Evolutionary conservation across 2,888 invertebrate species (phyloP), one percentile per base, ranked within the genome.

Genomic region (Hipparchia sbordonii): DNA sequence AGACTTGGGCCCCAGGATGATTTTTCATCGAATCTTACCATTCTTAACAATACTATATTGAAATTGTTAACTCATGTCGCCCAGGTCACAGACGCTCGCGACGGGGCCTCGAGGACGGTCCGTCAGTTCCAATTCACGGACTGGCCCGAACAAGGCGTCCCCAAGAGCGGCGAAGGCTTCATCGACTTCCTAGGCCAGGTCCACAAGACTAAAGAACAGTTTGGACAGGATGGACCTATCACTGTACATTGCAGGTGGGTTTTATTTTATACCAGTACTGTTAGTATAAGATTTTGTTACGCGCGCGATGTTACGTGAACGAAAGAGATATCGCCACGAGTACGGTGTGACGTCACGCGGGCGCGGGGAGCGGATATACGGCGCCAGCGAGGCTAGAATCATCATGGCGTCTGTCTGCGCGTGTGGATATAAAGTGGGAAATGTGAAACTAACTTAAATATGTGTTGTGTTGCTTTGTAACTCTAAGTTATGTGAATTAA

Each of bases 131-230:
- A 98, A 86, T 98, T 98, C 91, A 98, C 97, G 74, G 98, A 98
- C 89, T 98, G 98, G 98, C 98, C 98, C 0, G 99, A 97, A 86
- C 98, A 97, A 87, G 98, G 99, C 45, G 99, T 99, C 54, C 99
- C 99, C 8, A 99, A 99, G 89, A 98, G 98, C 59, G 99, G 99
- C 0, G 99, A 99, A 87, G 98, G 98, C 59, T 99, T 99, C 93
- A 99, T 99, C 80, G 99, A 99, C 92, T 99, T 99, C 93, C 98
- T 99, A 80, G 99, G 99, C 7, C 99, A 99, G 90, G 99, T 99
- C 67, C 99, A 99, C 94, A 99, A 99, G 94, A 99, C 99, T 70
- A 99, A 99, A 93, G 99, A 99, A 86, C 99, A 99, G 90, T 99
- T 99, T 89, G 99, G 99, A 6, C 99, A 99, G 87, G 99, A 99